Conservation (phyloP, 2,888 invertebrate species). For the Microctonus hyperodae region DNA sequence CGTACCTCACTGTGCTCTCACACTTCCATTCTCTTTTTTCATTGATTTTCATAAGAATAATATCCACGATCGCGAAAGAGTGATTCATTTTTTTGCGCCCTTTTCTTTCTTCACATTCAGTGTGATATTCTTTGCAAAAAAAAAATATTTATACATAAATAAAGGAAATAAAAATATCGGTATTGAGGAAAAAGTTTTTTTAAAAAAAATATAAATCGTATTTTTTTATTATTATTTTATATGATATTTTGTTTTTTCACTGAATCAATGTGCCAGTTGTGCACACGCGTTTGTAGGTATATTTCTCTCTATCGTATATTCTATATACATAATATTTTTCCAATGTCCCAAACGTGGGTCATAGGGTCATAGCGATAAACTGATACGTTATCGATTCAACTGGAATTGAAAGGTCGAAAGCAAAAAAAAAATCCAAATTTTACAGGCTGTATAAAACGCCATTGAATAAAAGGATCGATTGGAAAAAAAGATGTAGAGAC, state of each 20-base stretch:
- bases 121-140: too few relatives aligned
- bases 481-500: background rate
- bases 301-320: background rate
- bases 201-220: too few relatives aligned
- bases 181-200: too few relatives aligned
- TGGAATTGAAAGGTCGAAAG: background rate
- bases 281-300: background rate
- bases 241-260: background rate
- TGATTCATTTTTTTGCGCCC: background rate
- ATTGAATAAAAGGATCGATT: background rate
- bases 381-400: constrained; percentile 1
- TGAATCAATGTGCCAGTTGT: background rate
- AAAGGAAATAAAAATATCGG: too few relatives aligned
- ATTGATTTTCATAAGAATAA: constrained; percentile 37
- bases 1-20: background rate
- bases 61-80: constrained; percentile 12
- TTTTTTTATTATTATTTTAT: too few relatives aligned
- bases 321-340: background rate
- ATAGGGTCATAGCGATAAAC: background rate
- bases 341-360: background rate
- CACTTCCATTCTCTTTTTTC: constrained; percentile 25
- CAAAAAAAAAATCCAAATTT: background rate
- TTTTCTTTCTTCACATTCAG: too few relatives aligned
- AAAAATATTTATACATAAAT: too few relatives aligned
- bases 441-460: background rate